Percentiles rank a stretch among this genome's conserved stretches.
Conservation (phyloP, 2,113 vertebrate species). For the Ochotona curzoniae region DNA sequence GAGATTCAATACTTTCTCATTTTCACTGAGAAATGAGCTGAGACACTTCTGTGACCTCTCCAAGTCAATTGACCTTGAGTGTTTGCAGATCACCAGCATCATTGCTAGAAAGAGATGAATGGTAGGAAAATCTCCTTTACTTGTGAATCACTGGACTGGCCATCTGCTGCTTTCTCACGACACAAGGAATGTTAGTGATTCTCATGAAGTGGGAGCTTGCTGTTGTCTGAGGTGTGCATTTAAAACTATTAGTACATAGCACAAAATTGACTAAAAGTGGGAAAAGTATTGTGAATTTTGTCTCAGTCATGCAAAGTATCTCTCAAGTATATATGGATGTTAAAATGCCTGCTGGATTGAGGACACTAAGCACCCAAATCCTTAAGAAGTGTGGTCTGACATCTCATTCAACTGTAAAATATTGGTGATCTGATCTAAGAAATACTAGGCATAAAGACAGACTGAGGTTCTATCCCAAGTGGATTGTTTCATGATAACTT, state of each 20-base stretch:
- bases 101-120: neutral
- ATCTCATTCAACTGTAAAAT: neutral
- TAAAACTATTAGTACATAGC: neutral
- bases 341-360: neutral
- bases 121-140: neutral
- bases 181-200: constrained; percentile 34
- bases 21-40: constrained; percentile 25
- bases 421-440: neutral
- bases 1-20: constrained; percentile 23
- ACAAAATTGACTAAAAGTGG: neutral
- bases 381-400: neutral
- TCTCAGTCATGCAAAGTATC: neutral
- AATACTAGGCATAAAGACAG: neutral
- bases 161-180: neutral
- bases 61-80: neutral
- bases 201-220: neutral
- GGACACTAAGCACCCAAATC: neutral
- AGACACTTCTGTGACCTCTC: neutral
- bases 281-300: neutral
- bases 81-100: neutral
- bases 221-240: neutral
- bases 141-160: neutral
- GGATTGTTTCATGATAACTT: constrained; percentile 23
- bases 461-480: neutral
- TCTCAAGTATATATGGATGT: neutral